Base-by-base conservation (phyloP, 1,140 invertebrate genomes). In the Grapholita molesta region DNA sequence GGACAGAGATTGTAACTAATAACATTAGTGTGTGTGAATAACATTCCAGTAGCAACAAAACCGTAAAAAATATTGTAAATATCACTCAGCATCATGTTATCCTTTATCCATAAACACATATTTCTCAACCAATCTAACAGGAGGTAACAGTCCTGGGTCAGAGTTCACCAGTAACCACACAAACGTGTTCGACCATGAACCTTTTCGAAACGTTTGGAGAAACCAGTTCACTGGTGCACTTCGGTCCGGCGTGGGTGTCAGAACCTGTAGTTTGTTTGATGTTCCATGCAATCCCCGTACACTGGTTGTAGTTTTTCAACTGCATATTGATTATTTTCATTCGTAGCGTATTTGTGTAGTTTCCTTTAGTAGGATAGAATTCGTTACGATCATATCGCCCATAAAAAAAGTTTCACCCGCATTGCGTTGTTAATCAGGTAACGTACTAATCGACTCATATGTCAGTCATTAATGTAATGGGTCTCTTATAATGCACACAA, bases 181-280 rank as follows among this genome's bases (percentile, higher is more conserved):
- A 48, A 48, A 48, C 42, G 21, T 15, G 35, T 38, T 38, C 15
- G 35, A 38, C 15, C 0, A 38, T n/a, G n/a, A 38, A 15, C 35
- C 35, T 38, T 38, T 38, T 15, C 12, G 9, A 38, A 38, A 15
- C 35, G 35, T 21, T 48, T 48, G 42, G 42, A 21, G 15, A 48
- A 48, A 48, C 42, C 42, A 48, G 42, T 48, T 21, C 18, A 21
- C n/a, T 48, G 42, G 42, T 48, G 42, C 15, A 48, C 42, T 48
- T 48, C 21, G 42, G 66, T 52, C 15, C 24, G 24, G 9, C 21
- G 30, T 48, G 38, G 52, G 55, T 53, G 71, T 67, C 69, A 25
- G n/a, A 68, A 65, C 73, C 71, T 79, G 76, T 84, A 82, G 81
- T 76, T 82, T 84, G 83, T 80, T 84, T 84, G 79, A 83, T 82